phyloP scores from a whole-genome alignment of 1,140 invertebrate genomes.

The Magallana angulata region DNA sequence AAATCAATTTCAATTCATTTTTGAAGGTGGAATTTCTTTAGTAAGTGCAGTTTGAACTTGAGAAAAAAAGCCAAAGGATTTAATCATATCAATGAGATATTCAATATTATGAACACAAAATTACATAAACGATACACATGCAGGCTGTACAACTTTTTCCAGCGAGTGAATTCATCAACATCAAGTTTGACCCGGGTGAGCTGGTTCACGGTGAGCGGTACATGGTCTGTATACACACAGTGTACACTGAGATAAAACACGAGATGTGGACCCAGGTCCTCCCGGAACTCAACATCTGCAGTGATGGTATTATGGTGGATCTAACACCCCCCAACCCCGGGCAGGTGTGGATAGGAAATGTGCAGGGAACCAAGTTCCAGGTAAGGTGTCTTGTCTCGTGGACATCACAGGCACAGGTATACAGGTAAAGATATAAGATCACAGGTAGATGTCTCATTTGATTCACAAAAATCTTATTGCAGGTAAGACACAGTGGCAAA shows the following conservation, averaged over 20 bases:
- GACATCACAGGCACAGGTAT: no score
- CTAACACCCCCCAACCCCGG: slow-evolving; percentile 56
- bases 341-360: slow-evolving; percentile 51
- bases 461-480: no score
- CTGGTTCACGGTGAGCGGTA: slow-evolving; percentile 60
- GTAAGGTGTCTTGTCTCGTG: neutral
- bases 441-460: no score
- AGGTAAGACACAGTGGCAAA: no score
- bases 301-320: slow-evolving; percentile 63
- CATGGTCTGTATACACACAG: slow-evolving; percentile 60
- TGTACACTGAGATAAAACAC: slow-evolving; percentile 36
- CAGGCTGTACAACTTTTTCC: neutral
- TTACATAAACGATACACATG: no score
- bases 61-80: no score
- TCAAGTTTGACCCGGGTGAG: slow-evolving; percentile 30
- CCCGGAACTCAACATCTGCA: slow-evolving; percentile 54
- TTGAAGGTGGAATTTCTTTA: no score
- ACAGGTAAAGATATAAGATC: no score
- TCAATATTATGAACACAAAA: no score
- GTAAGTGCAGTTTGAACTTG: no score
- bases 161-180: slow-evolving; percentile 58
- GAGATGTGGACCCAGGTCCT: slow-evolving; percentile 52
- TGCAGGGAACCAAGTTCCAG: slow-evolving; percentile 41
- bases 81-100: no score
- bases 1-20: no score